Base-by-base conservation (phyloP, 1,140 invertebrate species). In the Vanessa atalanta region DNA sequence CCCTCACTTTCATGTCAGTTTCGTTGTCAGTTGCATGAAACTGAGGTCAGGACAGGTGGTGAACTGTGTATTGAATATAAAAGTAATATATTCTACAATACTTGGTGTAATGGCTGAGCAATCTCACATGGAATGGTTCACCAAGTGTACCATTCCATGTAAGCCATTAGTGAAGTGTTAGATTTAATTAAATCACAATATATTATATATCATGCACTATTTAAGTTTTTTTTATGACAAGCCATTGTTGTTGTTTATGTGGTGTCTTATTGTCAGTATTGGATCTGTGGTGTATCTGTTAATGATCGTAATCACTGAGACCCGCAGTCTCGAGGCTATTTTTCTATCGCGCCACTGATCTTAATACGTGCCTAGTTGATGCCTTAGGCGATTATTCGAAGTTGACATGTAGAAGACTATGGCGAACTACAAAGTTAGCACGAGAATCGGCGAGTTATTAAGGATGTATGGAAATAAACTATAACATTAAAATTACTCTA, bases 221-320 rank as follows among this genome's bases (percentile, higher is more conserved):
- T 86, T 88, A 88, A 88, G 86, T 89, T 89, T 85, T 87, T 76
- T 50, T 50, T 87, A 86, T 88, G 86, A 87, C 84, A 84, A 87
- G 74, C 79, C 75, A 81, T 84, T 85, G 83, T 87, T 84, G 78
- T 84, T 83, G 82, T 83, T 83, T 76, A 75, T 73, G 72, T 80
- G 77, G 67, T 75, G 73, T 78, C 75, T 57, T 77, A 26, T 61
- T 61, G 31, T 65, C 43, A 69, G 64, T 72, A 66, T 73, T 78
- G 70, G 73, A 68, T 76, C 77, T 67, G 61, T 72, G 70, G 63
- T 79, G 66, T 16, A 55, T 72, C 53, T 71, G 51, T 50, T 53
- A 55, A 53, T 68, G 70, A 69, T 76, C 66, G 75, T 78, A 47
- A 69, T 76, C 57, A 53, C 43, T 73, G 69, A 72, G 71, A 77